Conservation (phyloP, 1,140 invertebrate species). For the Euborellia annulipes region DNA sequence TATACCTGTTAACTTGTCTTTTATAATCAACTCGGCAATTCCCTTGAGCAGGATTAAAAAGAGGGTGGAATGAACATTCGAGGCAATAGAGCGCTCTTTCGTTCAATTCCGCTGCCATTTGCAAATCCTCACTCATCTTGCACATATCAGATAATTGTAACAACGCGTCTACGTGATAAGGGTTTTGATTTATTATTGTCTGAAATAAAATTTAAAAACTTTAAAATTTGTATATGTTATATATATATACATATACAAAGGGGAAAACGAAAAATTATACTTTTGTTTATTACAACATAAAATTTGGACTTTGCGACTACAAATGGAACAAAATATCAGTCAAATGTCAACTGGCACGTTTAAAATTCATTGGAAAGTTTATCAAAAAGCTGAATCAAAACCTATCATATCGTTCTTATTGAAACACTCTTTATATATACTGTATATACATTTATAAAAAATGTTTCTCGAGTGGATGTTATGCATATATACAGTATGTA, state of each 20-base stretch:
- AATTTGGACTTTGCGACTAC: too few relatives aligned
- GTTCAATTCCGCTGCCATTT: slow-evolving; percentile 61
- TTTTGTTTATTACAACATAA: too few relatives aligned
- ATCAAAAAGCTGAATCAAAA: too few relatives aligned
- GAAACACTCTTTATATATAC: too few relatives aligned
- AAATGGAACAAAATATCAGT: too few relatives aligned
- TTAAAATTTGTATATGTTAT: slow-evolving; percentile 1
- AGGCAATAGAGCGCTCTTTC: slow-evolving; percentile 61
- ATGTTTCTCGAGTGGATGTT: too few relatives aligned
- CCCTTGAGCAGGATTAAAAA: slow-evolving; percentile 59
- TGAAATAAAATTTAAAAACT: slow-evolving; percentile 24
- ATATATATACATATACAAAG: slow-evolving; percentile 1
- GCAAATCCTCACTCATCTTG: slow-evolving; percentile 60
- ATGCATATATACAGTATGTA: too few relatives aligned
- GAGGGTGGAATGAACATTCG: slow-evolving; percentile 63
- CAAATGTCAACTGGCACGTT: too few relatives aligned
- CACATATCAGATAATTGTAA: slow-evolving; percentile 73
- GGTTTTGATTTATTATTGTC: slow-evolving; percentile 55
- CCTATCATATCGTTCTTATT: too few relatives aligned
- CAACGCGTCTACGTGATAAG: slow-evolving; percentile 71
- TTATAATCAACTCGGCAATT: slow-evolving; percentile 65
- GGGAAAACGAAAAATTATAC: neutral
- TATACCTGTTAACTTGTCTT: slow-evolving; percentile 61
- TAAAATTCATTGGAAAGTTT: too few relatives aligned
- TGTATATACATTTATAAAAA: too few relatives aligned